A percentile compares a stretch with the other conserved stretches of the same genome.
These are phyloP conservation scores for Myotis brandtii DNA, from an alignment of 2,113 vertebrate genomes.

Conservation along the genomic window DNA sequence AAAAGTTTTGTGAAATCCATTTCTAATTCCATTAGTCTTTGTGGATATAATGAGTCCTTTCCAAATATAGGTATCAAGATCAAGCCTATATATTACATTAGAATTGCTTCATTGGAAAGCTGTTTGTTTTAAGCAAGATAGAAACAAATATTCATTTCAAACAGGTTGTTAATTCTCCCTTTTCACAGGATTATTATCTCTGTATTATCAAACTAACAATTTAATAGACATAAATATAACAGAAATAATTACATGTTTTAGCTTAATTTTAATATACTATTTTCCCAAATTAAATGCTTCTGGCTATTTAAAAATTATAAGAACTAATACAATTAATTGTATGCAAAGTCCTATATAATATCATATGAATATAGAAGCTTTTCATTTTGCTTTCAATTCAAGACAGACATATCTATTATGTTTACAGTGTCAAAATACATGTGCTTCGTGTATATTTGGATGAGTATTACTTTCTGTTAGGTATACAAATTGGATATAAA, in stretches of 20 bases:
- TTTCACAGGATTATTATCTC: neutral
- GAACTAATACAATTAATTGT: slow-evolving; percentile 3
- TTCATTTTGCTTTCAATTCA: slow-evolving; percentile 33
- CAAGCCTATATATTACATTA: slow-evolving; percentile 27
- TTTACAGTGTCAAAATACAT: neutral
- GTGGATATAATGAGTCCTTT: slow-evolving; percentile 51
- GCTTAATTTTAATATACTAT: slow-evolving; percentile 10
- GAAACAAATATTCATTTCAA: slow-evolving; percentile 40
- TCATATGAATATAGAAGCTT: neutral
- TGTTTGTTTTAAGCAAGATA: slow-evolving; percentile 32
- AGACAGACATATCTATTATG: neutral
- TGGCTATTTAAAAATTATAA: neutral
- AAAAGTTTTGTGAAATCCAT: slow-evolving; percentile 47
- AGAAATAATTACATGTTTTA: neutral
- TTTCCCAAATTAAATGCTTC: neutral
- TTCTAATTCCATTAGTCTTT: slow-evolving; percentile 62
- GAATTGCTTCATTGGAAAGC: neutral
- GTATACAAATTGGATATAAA: neutral
- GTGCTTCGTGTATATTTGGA: neutral
- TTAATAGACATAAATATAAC: neutral
- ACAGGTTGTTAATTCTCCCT: neutral
- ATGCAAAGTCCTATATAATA: neutral
- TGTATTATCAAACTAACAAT: neutral
- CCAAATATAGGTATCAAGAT: neutral
- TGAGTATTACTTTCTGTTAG: neutral